Evolutionary conservation across 1,140 invertebrate species (phyloP), one percentile per base, ranked within the genome.

Genomic region (Cepaea nemoralis): DNA sequence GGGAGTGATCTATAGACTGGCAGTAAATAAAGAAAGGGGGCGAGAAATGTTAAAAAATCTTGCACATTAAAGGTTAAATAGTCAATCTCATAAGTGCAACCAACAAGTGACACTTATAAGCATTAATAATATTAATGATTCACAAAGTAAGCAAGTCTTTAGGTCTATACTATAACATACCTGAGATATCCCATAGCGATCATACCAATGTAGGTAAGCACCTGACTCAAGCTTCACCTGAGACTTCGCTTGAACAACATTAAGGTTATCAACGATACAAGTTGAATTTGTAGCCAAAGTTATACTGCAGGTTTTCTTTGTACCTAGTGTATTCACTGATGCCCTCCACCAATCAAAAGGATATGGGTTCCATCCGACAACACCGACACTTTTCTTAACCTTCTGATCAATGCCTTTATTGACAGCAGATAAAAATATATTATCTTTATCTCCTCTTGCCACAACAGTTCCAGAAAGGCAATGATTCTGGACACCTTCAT

Each of bases 181-280:
- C n/a, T 80, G 27, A 35, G 78, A 50, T 27, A 80, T 67, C 19
- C 78, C 78, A 73, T 80, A 55, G 24, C 78, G 66, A 73, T 39
- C 14, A 55, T 80, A 80, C 78, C 78, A 80, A 55, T 80, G 78
- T 12, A 70, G 3, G 39, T 80, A 80, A 10, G 78, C 78, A 1
- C 78, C 67, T 71, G 45, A 19, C 0, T 50, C 48, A 33, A 80
- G 35, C 48, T 80, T 80, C 14, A 55, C 22, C 31, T 16, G 14
- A 8, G 78, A 48, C 35, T 42, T 66, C 0, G 69, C 33, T 37
- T 24, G 31, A 66, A 80, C 48, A 24, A 24, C 39, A n/a, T 50
- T n/a, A 19, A 80, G 22, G 6, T 48, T 31, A n/a, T 80, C 67
- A 14, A 71, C 24, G 16, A 80, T 22, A 35, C 22, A 37, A 27